These are phyloP conservation scores for Porites lutea DNA, from an alignment of 64 coral and sea anemone genomes.

Conservation along the genomic window DNA sequence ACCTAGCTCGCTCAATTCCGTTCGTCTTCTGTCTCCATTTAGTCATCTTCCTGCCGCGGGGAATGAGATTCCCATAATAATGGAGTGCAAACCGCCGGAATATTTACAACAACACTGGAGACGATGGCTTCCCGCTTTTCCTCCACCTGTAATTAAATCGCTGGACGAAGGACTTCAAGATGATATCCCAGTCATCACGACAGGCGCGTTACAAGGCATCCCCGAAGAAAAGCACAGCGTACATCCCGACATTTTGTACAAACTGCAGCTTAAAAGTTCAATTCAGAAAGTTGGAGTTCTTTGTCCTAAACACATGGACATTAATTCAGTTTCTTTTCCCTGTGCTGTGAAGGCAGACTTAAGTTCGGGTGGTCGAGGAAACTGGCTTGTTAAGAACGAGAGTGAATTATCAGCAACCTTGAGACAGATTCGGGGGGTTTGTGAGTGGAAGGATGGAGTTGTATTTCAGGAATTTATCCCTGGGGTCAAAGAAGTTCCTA, in stretches of 20 bases:
- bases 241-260: conserved; percentile 33
- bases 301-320: conserved; percentile 10
- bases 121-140: conserved; percentile 55
- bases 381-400: not conserved
- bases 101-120: conserved; percentile 42
- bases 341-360: conserved; percentile 49
- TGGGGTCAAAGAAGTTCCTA: conserved; percentile 20
- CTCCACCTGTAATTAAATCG: conserved; percentile 19
- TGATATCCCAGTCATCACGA: conserved; percentile 42
- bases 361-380: conserved; percentile 13
- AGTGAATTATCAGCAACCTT: not conserved
- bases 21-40: not conserved
- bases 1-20: not conserved
- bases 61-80: conserved; percentile 28
- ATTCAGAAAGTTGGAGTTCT: conserved; percentile 14
- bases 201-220: conserved; percentile 29
- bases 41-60: conserved; percentile 36
- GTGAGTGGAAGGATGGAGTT: conserved; percentile 26
- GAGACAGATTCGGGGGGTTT: not conserved
- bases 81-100: conserved; percentile 17
- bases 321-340: not conserved
- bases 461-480: conserved; percentile 22
- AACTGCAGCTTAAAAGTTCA: conserved; percentile 42
- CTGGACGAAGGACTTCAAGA: conserved; percentile 52
- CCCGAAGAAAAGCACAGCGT: conserved; percentile 35